Evolutionary conservation across 2,888 invertebrate species (phyloP).

Genomic region (Nebria salina): DNA sequence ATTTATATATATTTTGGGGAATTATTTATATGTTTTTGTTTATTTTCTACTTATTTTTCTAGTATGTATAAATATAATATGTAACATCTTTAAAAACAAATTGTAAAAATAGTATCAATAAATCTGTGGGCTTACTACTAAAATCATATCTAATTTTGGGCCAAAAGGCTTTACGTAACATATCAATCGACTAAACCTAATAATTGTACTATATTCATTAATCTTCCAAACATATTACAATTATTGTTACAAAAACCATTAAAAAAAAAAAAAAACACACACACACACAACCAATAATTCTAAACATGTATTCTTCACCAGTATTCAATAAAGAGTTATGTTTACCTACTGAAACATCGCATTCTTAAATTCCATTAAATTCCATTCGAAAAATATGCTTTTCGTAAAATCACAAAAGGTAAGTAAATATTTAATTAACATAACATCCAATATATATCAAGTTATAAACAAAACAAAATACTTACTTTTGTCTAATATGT

Average conservation of each 20-base stretch:
- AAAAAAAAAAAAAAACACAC: neutral
- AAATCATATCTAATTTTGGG: neutral
- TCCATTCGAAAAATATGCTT: neutral
- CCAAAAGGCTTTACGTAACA: neutral
- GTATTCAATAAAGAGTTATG: neutral
- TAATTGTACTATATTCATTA: neutral
- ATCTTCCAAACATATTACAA: neutral
- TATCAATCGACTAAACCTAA: neutral
- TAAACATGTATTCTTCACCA: neutral
- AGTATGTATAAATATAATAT: neutral
- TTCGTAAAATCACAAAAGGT: too few species aligned
- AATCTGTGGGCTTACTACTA: neutral
- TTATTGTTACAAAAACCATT: neutral
- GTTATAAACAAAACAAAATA: too few species aligned
- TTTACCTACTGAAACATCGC: neutral
- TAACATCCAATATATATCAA: too few species aligned
- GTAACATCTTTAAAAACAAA: neutral
- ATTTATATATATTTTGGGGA: neutral
- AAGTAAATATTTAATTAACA: too few species aligned
- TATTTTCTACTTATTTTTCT: conserved; percentile 1
- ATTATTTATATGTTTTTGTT: neutral
- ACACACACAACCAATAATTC: neutral
- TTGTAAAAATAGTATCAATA: neutral
- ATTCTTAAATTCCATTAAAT: neutral
- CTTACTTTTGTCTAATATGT: too few species aligned